These are phyloP conservation scores for Xenopus laevis DNA, from an alignment of 2,113 vertebrate genomes.

Conservation along the genomic window DNA sequence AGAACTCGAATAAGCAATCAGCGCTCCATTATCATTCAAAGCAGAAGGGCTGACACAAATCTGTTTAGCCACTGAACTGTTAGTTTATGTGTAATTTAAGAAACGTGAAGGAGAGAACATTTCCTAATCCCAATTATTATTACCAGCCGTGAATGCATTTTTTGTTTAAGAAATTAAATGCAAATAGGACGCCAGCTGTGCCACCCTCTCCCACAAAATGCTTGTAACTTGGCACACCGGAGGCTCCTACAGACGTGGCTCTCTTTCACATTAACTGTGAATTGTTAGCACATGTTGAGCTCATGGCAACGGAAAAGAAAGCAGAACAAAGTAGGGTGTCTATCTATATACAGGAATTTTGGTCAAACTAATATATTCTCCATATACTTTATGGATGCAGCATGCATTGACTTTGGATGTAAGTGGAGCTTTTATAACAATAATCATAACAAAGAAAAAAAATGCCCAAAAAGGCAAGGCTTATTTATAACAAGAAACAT, in stretches of 20 bases:
- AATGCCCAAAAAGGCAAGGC: neutral
- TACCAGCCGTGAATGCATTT: neutral
- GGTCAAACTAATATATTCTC: no score
- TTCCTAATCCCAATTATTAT: neutral
- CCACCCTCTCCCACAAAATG: neutral
- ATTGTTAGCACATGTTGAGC: no score
- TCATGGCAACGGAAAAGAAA: no score
- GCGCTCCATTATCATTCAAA: neutral
- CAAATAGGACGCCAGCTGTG: neutral
- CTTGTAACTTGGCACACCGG: neutral
- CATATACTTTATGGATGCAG: no score
- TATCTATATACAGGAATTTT: no score
- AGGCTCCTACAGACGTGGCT: no score
- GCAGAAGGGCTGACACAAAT: neutral
- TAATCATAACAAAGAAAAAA: neutral
- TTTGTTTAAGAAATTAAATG: neutral
- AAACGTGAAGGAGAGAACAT: neutral
- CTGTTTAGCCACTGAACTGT: neutral
- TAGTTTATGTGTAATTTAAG: neutral
- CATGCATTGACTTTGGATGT: neutral
- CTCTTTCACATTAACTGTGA: no score
- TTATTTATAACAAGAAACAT: neutral
- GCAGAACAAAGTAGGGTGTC: no score
- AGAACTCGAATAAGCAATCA: neutral
- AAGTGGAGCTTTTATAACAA: no score